Percentiles rank a stretch among this genome's conserved stretches.
phyloP scores from a whole-genome alignment of 2,888 invertebrate genomes.

The Ashinkailepas kermadecensis region DNA sequence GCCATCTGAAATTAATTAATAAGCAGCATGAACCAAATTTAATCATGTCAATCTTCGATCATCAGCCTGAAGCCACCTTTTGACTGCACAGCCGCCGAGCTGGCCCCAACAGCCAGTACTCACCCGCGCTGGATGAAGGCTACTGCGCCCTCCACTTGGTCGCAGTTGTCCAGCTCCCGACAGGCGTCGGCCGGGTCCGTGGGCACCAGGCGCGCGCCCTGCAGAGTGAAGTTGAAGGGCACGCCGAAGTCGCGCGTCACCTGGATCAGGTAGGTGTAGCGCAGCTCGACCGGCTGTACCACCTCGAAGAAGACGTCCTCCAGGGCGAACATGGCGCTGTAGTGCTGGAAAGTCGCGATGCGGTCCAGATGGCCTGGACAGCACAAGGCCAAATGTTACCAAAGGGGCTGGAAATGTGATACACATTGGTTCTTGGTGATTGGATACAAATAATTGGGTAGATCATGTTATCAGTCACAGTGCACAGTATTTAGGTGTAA shows the following conservation, averaged over 20 bases:
- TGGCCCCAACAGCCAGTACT: not conserved
- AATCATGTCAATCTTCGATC: too few relatives aligned
- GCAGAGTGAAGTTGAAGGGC: not conserved
- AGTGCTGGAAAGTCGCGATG: not conserved
- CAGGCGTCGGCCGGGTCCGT: not conserved
- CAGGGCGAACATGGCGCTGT: constrained; percentile 9
- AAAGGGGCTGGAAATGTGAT: too few relatives aligned
- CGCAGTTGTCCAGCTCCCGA: not conserved
- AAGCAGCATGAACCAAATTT: too few relatives aligned
- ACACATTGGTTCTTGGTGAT: too few relatives aligned
- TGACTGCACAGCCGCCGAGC: too few relatives aligned
- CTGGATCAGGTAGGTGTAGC: constrained; percentile 6
- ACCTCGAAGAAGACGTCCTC: constrained; percentile 12
- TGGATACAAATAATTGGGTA: too few relatives aligned
- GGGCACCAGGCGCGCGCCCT: not conserved
- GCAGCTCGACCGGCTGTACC: not conserved
- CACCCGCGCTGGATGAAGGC: constrained; percentile 7
- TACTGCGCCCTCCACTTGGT: not conserved
- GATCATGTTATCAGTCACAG: too few relatives aligned
- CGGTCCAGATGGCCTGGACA: not conserved
- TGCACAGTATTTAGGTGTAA: too few relatives aligned
- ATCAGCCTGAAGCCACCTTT: too few relatives aligned
- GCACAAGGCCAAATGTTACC: too few relatives aligned
- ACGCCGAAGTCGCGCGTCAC: constrained; percentile 4
- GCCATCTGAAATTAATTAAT: too few relatives aligned